These are phyloP conservation scores for Eufriesea mexicana DNA, from an alignment of 1,140 invertebrate species.

Conservation along the genomic window DNA sequence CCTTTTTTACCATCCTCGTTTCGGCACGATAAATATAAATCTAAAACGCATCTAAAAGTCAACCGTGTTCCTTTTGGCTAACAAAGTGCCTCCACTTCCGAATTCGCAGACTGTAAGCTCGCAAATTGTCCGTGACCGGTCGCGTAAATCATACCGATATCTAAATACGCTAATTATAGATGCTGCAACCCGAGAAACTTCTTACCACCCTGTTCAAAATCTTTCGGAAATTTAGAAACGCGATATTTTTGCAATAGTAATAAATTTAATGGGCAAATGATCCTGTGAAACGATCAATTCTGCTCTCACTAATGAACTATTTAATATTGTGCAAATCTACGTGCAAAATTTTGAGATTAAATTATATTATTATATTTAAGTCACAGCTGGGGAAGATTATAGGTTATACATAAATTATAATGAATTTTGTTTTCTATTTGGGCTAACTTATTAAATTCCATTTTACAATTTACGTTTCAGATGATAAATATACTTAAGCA, in stretches of 20 bases:
- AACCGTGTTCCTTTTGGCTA: not conserved
- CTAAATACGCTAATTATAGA: slow-evolving; percentile 23
- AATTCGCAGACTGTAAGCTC: slow-evolving; percentile 8
- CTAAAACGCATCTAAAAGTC: slow-evolving; percentile 5
- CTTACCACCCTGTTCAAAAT: not conserved
- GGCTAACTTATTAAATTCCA: too few species aligned
- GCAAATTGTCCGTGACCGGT: slow-evolving; percentile 15
- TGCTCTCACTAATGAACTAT: not conserved
- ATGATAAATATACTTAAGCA: too few species aligned
- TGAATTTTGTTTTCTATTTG: too few species aligned
- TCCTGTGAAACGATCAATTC: not conserved
- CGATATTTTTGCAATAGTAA: not conserved
- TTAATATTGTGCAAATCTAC: too few species aligned
- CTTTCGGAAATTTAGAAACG: not conserved
- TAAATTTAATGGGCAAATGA: not conserved
- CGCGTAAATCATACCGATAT: slow-evolving; percentile 16
- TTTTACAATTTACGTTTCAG: too few species aligned
- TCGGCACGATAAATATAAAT: not conserved
- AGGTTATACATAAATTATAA: too few species aligned
- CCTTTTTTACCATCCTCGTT: not conserved
- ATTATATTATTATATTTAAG: too few species aligned
- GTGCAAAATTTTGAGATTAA: too few species aligned
- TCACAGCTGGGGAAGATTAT: too few species aligned
- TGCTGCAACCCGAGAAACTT: not conserved
- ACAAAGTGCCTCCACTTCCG: slow-evolving; percentile 8